These are phyloP conservation scores for Congeria kusceri DNA, from an alignment of 2,888 invertebrate genomes.

Conservation along the genomic window DNA sequence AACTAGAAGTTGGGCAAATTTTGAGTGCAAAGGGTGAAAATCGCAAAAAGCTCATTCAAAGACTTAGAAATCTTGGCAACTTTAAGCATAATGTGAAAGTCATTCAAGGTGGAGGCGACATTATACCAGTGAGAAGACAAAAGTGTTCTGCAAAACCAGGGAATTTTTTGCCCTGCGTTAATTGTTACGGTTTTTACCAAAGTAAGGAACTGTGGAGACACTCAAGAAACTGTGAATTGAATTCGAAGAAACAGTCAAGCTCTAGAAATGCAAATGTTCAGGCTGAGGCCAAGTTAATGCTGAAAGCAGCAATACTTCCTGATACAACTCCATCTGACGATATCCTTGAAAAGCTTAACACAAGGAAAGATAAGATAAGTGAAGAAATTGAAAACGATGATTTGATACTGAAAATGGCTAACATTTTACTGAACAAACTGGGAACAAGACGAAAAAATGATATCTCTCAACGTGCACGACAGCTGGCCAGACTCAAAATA, in stretches of 20 bases:
- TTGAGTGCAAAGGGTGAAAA: neutral
- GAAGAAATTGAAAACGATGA: neutral
- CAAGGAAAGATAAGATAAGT: neutral
- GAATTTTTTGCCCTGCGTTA: conserved; percentile 14
- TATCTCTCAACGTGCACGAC: neutral
- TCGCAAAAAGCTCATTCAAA: neutral
- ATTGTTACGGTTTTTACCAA: conserved; percentile 11
- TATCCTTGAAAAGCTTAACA: neutral
- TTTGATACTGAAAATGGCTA: neutral
- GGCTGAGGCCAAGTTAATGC: neutral
- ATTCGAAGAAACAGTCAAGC: neutral
- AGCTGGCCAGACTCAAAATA: conserved; percentile 6
- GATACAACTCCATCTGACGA: neutral
- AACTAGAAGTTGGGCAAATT: neutral
- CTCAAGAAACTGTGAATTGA: neutral
- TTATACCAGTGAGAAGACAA: neutral
- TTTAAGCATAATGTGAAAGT: conserved; percentile 19
- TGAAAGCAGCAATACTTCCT: neutral
- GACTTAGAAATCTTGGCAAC: conserved; percentile 2
- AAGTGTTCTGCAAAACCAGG: neutral
- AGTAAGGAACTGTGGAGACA: conserved; percentile 14
- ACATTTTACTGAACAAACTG: neutral
- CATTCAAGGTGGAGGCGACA: neutral
- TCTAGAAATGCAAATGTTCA: neutral
- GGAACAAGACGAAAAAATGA: conserved; percentile 5